Conservation (phyloP, 1,140 invertebrate genomes). For the Drosophila yakuba region DNA sequence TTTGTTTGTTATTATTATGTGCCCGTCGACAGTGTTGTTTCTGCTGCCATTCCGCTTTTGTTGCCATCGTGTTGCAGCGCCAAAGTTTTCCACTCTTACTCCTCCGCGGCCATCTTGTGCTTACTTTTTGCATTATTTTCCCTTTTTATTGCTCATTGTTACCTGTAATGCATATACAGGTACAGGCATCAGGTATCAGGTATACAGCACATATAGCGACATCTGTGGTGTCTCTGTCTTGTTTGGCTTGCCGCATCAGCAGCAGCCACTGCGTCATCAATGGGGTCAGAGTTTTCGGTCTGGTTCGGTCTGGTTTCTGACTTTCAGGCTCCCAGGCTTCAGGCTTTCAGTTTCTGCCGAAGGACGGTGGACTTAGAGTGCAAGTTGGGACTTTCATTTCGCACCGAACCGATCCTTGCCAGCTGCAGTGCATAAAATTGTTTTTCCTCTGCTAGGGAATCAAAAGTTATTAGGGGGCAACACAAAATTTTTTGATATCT, state of each 20-base stretch:
- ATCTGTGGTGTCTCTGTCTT: conserved; percentile 21
- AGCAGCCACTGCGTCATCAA: conserved; percentile 21
- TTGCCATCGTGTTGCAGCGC: conserved; percentile 50
- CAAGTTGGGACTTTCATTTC: background rate
- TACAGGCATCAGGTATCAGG: too few relatives aligned
- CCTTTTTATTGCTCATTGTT: conserved; percentile 54
- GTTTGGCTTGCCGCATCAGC: conserved; percentile 27
- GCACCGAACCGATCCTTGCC: background rate
- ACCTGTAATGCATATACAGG: conserved; percentile 18
- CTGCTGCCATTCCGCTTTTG: conserved; percentile 37
- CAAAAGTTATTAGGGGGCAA: conserved; percentile 8
- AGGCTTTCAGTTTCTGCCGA: conserved; percentile 3
- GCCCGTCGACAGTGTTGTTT: conserved; percentile 54
- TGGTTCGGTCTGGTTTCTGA: conserved; percentile 14
- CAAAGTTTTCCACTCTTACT: conserved; percentile 42
- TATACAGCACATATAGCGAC: background rate
- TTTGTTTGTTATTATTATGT: conserved; percentile 59
- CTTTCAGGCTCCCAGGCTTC: conserved; percentile 15
- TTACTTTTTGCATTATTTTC: conserved; percentile 48
- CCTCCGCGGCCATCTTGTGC: conserved; percentile 13
- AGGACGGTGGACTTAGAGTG: conserved; percentile 4
- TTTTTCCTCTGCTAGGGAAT: conserved; percentile 3
- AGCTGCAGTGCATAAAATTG: conserved; percentile 12
- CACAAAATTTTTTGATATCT: conserved; percentile 7
- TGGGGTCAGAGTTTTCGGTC: conserved; percentile 31